Conservation (phyloP, 2,797 vertebrate genomes). For the Lithobates sylvaticus region DNA sequence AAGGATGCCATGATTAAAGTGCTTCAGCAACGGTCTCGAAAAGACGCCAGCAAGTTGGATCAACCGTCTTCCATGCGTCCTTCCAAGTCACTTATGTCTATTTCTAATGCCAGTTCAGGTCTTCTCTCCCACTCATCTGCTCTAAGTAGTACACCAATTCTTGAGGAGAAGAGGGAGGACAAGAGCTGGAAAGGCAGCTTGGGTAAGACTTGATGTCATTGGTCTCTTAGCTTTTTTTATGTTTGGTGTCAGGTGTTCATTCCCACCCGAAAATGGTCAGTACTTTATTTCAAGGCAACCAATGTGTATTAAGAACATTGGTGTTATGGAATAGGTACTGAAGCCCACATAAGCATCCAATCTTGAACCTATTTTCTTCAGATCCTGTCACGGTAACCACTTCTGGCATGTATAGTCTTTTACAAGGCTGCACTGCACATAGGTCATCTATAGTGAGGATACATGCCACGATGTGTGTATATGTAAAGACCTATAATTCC, state of each 20-base stretch:
- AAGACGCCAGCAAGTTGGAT: slow-evolving; percentile 90
- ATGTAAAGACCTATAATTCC: too few relatives aligned
- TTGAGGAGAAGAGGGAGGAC: slow-evolving; percentile 92
- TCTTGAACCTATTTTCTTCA: too few relatives aligned
- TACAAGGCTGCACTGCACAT: too few relatives aligned
- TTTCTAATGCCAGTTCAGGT: slow-evolving; percentile 89
- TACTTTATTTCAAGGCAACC: not conserved
- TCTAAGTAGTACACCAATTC: slow-evolving; percentile 90
- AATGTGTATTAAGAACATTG: not conserved
- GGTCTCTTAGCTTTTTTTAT: not conserved
- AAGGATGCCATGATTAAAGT: slow-evolving; percentile 99
- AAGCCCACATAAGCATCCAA: too few relatives aligned
- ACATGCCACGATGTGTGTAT: too few relatives aligned
- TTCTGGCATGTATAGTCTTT: too few relatives aligned
- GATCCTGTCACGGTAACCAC: too few relatives aligned
- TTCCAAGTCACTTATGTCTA: slow-evolving; percentile 97
- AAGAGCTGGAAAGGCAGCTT: slow-evolving; percentile 97
- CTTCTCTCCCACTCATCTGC: slow-evolving; percentile 89
- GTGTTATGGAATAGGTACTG: too few relatives aligned
- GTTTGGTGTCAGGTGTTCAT: too few relatives aligned
- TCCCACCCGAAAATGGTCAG: too few relatives aligned
- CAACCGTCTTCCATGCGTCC: slow-evolving; percentile 92
- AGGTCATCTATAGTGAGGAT: not conserved
- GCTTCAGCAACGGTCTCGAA: slow-evolving; percentile 94
- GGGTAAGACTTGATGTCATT: slow-evolving; percentile 76